These are phyloP conservation scores for Hanleya hanleyi DNA, from an alignment of 2,888 invertebrate genomes.

Conservation along the genomic window DNA sequence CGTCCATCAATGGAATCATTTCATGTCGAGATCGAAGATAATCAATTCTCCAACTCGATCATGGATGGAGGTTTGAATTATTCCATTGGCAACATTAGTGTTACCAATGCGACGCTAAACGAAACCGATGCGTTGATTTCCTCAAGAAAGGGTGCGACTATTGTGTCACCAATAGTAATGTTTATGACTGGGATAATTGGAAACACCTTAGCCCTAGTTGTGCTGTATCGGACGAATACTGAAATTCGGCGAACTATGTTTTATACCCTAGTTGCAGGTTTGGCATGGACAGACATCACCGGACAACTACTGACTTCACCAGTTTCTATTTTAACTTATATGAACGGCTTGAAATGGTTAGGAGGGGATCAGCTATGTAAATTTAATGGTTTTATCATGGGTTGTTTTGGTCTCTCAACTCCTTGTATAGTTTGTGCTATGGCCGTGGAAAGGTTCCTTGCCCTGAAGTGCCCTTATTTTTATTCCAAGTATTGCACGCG, in stretches of 20 bases:
- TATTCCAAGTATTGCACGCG: constrained; percentile 64
- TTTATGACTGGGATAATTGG: constrained; percentile 60
- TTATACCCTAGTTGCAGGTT: constrained; percentile 68
- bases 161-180: constrained; percentile 56
- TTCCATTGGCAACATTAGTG: too few relatives aligned
- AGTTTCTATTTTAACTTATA: constrained; percentile 56
- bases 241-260: constrained; percentile 67
- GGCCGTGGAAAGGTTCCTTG: constrained; percentile 71
- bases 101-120: too few relatives aligned
- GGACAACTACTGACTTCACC: constrained; percentile 70
- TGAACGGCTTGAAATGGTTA: constrained; percentile 58
- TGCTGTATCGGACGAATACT: constrained; percentile 56
- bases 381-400: constrained; percentile 72
- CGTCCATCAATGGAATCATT: too few relatives aligned
- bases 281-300: constrained; percentile 71
- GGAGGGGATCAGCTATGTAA: constrained; percentile 67
- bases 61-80: too few relatives aligned
- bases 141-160: constrained; percentile 48
- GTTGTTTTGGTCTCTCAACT: constrained; percentile 68
- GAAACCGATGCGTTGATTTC: too few relatives aligned
- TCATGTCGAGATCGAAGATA: too few relatives aligned
- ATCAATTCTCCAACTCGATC: too few relatives aligned
- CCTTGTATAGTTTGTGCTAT: constrained; percentile 71
- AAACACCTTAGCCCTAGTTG: constrained; percentile 68
- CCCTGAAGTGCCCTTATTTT: constrained; percentile 66